phyloP scores from a whole-genome alignment of 92 coral and sea anemone species.

The Diadumene lineata region DNA sequence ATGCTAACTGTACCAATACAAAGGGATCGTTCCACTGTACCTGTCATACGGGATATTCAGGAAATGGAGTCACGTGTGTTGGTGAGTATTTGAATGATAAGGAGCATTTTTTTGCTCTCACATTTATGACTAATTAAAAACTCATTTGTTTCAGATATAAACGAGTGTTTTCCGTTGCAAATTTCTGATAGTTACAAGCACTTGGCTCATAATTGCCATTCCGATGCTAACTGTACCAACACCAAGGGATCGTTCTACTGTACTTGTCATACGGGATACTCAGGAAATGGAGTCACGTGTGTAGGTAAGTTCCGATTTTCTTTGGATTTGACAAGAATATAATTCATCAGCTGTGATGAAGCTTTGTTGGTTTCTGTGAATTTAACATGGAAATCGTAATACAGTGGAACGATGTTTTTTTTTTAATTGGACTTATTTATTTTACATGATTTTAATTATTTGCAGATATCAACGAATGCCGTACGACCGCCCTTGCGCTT shows the following conservation, averaged over 20 bases:
- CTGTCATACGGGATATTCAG: slow-evolving; percentile 17
- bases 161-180: slow-evolving; percentile 18
- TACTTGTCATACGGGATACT: slow-evolving; percentile 54
- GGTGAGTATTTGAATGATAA: not conserved
- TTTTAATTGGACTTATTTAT: slow-evolving; percentile 11
- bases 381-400: no score
- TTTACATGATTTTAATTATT: not conserved
- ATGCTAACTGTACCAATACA: slow-evolving; percentile 63
- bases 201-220: slow-evolving; percentile 66
- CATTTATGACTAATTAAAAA: not conserved
- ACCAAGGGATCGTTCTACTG: slow-evolving; percentile 69
- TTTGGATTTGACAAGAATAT: not conserved
- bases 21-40: slow-evolving; percentile 20
- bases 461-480: slow-evolving; percentile 70
- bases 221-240: slow-evolving; percentile 76
- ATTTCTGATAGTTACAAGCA: slow-evolving; percentile 7
- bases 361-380: not conserved
- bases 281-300: slow-evolving; percentile 62
- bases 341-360: not conserved
- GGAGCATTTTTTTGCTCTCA: no score
- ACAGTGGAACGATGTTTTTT: not conserved
- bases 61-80: slow-evolving; percentile 7
- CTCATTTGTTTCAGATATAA: slow-evolving; percentile 21
- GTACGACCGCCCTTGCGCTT: slow-evolving; percentile 35
- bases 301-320: slow-evolving; percentile 21